Conservation (phyloP, 2,888 invertebrate species). For the Dysmachus trigonus region DNA sequence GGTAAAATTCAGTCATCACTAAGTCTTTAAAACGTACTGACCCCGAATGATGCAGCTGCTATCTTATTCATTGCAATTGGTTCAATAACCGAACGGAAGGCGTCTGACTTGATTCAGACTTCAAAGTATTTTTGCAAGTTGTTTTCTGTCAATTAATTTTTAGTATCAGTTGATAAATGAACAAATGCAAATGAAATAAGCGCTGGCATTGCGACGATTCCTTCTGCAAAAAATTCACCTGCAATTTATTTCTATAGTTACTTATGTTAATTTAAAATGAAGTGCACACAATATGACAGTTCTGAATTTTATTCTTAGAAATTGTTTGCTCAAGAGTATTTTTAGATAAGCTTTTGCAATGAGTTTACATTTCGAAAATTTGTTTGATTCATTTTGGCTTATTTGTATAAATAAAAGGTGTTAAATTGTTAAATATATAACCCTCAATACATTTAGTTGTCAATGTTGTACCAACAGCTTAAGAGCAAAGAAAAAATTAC, state of each 20-base stretch:
- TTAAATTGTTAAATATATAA: neutral
- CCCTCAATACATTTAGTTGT: neutral
- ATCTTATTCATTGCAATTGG: neutral
- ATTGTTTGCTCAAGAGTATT: neutral
- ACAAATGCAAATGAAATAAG: neutral
- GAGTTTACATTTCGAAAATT: neutral
- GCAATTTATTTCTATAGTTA: neutral
- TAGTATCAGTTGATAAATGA: neutral
- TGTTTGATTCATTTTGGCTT: neutral
- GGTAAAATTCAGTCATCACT: neutral
- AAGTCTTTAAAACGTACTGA: neutral
- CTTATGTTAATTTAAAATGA: neutral
- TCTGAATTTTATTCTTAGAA: neutral
- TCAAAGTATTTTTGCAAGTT: neutral
- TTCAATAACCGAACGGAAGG: conserved; percentile 26
- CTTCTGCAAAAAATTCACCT: neutral
- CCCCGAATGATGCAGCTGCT: neutral
- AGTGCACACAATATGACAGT: neutral
- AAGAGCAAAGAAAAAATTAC: too few species aligned
- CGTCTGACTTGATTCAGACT: neutral
- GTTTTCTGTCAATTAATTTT: neutral
- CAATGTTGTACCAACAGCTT: neutral
- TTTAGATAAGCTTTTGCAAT: neutral
- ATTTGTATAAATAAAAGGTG: neutral
- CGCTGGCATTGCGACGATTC: neutral